A percentile compares a stretch with the other conserved stretches of the same genome.
phyloP scores from a whole-genome alignment of 2,113 vertebrate genomes.

The Cervus canadensis region DNA sequence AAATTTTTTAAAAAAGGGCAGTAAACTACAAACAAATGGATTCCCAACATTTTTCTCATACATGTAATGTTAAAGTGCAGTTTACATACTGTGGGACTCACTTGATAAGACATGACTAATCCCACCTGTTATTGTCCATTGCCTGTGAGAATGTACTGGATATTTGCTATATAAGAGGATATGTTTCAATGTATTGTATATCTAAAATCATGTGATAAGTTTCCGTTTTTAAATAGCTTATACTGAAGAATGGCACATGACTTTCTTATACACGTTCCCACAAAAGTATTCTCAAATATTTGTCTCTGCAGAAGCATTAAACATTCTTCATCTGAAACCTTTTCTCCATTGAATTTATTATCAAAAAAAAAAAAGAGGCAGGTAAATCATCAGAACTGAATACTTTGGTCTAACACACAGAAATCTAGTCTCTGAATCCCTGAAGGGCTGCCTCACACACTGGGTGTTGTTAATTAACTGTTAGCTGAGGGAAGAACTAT shows the following conservation, averaged over 20 bases:
- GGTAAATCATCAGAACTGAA: not conserved
- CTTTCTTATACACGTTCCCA: not conserved
- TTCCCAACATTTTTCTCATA: not conserved
- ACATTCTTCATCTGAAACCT: not conserved
- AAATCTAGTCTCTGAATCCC: not conserved
- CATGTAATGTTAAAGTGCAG: not conserved
- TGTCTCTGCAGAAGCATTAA: not conserved
- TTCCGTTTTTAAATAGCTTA: slow-evolving; percentile 9
- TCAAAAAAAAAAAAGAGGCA: not conserved
- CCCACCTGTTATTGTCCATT: not conserved
- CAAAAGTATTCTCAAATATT: not conserved
- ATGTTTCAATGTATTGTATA: not conserved
- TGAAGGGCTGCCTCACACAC: not conserved
- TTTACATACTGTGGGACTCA: not conserved
- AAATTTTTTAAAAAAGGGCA: not conserved
- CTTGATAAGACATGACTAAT: not conserved
- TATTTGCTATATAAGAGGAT: not conserved
- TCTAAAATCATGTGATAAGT: not conserved
- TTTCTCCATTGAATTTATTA: not conserved
- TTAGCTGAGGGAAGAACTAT: slow-evolving; percentile 18
- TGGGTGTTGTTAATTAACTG: not conserved
- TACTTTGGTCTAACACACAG: not conserved
- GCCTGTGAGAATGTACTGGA: not conserved
- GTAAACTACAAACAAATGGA: not conserved
- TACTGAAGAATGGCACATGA: not conserved